Evolutionary conservation across 2,113 vertebrate genomes (phyloP), one percentile per base, ranked within the genome.

Genomic region (Artemisiospiza belli): DNA sequence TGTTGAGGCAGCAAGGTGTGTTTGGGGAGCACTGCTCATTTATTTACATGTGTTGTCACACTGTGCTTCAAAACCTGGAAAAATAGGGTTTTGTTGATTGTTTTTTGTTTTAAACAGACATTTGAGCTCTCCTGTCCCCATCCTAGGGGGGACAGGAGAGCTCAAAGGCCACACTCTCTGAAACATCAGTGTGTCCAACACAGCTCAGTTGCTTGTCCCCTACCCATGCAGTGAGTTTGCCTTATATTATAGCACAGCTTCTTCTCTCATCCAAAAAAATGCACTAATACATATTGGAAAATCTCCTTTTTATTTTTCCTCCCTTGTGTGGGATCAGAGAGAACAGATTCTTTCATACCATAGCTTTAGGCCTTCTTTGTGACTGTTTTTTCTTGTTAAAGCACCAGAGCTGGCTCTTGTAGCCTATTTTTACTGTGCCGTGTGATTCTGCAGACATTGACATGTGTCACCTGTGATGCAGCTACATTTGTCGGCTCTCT

Each of bases 291-390:
- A 90, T 93, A 97, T 90, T 92, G 83, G 78, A 98, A 96, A 96
- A 93, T 84, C 90, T 96, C 74, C 63, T 67, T 94, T 89, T 92
- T 93, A 92, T 80, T 90, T 87, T 95, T 95, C 92, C 80, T 92
- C 92, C 69, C 83, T 93, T 87, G 80, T 94, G 88, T 30, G 81
- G 94, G 93, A 96, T 96, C 95, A 95, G 81, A 97, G 83, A 84
- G 81, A 95, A 81, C 51, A 95, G 57, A 92, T 85, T 90, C 81
- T 96, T 91, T 97, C 93, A 90, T 96, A 94, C 81, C 84, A 92
- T 96, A 95, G 92, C 95, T 97, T 97, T 96, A 97, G 97, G 97
- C 94, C 93, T 93, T 95, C 87, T 94, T 97, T 95, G 92, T 90
- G 91, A 82, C 83, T 96, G 91, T 97, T 94, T 95, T 83, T 96